Conservation (phyloP, 2,888 invertebrate species). For the Trichogramma evanescens region DNA sequence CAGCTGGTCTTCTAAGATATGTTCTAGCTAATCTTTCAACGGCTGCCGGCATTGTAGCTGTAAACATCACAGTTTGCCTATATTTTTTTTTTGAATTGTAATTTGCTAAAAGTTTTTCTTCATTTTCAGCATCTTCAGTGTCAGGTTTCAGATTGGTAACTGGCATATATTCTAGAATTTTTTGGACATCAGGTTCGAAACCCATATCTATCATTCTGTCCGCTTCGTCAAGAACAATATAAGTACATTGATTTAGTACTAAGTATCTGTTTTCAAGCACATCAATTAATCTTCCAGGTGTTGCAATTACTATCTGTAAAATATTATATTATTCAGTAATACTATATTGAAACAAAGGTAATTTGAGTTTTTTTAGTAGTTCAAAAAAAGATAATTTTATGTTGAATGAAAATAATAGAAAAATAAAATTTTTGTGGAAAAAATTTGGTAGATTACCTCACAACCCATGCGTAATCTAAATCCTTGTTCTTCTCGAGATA, state of each 20-base stretch:
- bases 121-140: conserved; percentile 95
- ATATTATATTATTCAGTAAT: background rate
- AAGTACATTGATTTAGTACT: conserved; percentile 94
- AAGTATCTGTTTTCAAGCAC: conserved; percentile 96
- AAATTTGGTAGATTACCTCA: conserved; percentile 54
- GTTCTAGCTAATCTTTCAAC: conserved; percentile 92
- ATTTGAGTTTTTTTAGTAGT: background rate
- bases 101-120: conserved; percentile 80
- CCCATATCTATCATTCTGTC: conserved; percentile 99
- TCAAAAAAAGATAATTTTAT: background rate
- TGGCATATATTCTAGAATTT: conserved; percentile 96
- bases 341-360: background rate
- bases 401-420: too few relatives aligned
- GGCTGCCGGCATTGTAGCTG: conserved; percentile 98
- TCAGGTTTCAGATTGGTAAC: conserved; percentile 98
- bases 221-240: conserved; percentile 92
- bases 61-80: conserved; percentile 99
- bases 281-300: conserved; percentile 98
- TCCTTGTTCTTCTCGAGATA: conserved; percentile 97
- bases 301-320: conserved; percentile 89
- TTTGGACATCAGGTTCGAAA: conserved; percentile 96
- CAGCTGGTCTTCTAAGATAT: conserved; percentile 91
- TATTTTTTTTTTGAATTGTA: conserved; percentile 95
- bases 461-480: conserved; percentile 93
- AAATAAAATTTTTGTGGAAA: background rate